Evolutionary conservation across 1,140 invertebrate genomes (phyloP).

Genomic region (Protaetia brevitarsis): DNA sequence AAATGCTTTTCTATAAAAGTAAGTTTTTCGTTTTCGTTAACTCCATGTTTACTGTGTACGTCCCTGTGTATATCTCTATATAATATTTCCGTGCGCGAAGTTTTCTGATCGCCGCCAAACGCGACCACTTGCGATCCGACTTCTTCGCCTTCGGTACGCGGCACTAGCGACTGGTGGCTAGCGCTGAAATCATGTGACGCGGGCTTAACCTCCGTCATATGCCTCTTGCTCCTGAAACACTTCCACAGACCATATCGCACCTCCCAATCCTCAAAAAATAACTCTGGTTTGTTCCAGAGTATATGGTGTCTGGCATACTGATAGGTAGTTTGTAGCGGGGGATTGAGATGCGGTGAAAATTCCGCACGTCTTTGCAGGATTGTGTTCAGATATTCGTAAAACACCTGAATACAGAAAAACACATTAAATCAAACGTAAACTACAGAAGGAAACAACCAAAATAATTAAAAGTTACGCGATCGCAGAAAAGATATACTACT

Average conservation of each 20-base stretch:
- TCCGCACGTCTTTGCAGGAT: slow-evolving; percentile 54
- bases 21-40: no score
- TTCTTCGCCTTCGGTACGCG: background rate
- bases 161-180: background rate
- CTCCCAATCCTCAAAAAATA: slow-evolving; percentile 63
- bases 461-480: no score
- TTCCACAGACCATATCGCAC: slow-evolving; percentile 61
- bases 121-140: no score
- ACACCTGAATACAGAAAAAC: slow-evolving; percentile 37
- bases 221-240: slow-evolving; percentile 47
- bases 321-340: slow-evolving; percentile 54
- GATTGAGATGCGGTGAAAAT: slow-evolving; percentile 60
- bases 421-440: background rate
- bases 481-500: no score
- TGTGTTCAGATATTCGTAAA: slow-evolving; percentile 56
- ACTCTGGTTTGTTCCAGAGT: slow-evolving; percentile 58
- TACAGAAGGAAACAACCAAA: background rate
- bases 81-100: no score
- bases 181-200: background rate
- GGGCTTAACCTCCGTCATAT: background rate
- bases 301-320: slow-evolving; percentile 55
- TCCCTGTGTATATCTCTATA: no score
- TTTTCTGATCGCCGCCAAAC: no score
- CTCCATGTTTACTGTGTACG: no score
- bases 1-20: no score